Base-by-base conservation (phyloP, 2,888 invertebrate genomes). In the Nebria salina region DNA sequence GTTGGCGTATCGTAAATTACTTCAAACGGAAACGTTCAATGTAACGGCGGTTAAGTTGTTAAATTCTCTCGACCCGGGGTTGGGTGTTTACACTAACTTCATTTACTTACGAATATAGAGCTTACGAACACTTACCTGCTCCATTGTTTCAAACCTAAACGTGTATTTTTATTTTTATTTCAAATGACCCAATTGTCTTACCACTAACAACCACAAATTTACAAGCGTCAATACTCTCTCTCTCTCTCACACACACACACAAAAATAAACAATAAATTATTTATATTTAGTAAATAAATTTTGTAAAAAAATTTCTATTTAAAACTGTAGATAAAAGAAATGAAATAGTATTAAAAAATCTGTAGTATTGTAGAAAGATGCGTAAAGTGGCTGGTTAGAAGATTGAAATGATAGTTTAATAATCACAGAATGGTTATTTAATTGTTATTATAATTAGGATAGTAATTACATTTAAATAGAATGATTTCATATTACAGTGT, bases 21-120 rank as follows among this genome's bases (percentile, higher is more conserved):
- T 25, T 77, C 64, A 77, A 72, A 64, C 77, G 77, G 77, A 77
- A 72, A 70, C 77, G 77, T 77, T 77, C 77, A 77, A 77, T 77
- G 77, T 72, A 77, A 77, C 77, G 64, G 72, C 72, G 77, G 77
- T 77, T 77, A 72, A 72, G n/a, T 72, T 64, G 72, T 70, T 77
- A 72, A 77, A 64, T 77, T 77, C 70, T 64, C 77, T 54, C 13
- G 4, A 8, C 54, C 11, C 54, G 54, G 1, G 20, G 54, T 26
- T 64, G 72, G 72, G 41, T 77, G 72, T 77, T 77, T 77, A 77
- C 54, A 64, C 70, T 70, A 70, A 70, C 70, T 70, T 70, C 70
- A 70, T 70, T 70, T 70, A 20, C 34, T 70, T 25, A 66, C 66
- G 54, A 66, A 34, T 25, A 20, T 15, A 20, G 70, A 70, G 25